Percentiles rank a stretch among this genome's conserved stretches.
Conservation (phyloP, 2,113 vertebrate species). For the human (Homo sapiens) region GRCh38 chr11:120080501-120081000, state of each 20-base stretch:
- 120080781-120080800: accelerated
- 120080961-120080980: background rate
- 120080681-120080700: background rate
- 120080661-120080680: background rate
- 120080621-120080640: background rate
- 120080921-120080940: background rate
- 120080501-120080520: accelerated
- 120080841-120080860: background rate
- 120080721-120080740: background rate
- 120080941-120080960: accelerated
- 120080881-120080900: background rate
- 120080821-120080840: background rate
- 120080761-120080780: background rate
- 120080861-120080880: background rate
- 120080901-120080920: background rate
- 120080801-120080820: background rate
- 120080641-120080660: background rate
- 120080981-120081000: background rate
- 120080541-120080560: accelerated
- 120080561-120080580: accelerated
- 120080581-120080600: background rate
- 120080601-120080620: no score
- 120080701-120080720: background rate
- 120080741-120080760: no score
- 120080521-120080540: background rate